These are phyloP conservation scores for Xestia rhomboidea DNA, from an alignment of 2,888 invertebrate species.

Conservation along the genomic window DNA sequence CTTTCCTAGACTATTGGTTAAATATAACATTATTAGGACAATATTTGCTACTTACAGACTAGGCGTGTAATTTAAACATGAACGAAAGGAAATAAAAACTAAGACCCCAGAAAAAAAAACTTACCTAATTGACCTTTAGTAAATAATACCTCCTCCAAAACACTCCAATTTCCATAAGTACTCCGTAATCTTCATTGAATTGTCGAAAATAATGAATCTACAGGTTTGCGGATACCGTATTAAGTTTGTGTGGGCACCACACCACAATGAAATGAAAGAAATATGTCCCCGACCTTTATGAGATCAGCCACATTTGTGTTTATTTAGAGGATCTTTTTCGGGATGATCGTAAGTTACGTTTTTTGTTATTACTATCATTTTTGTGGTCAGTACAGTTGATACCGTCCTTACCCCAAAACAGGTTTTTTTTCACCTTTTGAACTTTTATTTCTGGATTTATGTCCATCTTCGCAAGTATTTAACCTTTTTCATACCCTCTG, in stretches of 20 bases:
- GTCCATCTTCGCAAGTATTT: neutral
- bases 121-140: neutral
- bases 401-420: neutral
- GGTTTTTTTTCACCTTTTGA: neutral
- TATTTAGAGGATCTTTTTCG: conserved; percentile 19
- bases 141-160: conserved; percentile 40
- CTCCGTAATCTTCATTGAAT: conserved; percentile 50
- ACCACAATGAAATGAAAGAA: conserved; percentile 49
- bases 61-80: neutral
- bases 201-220: conserved; percentile 73
- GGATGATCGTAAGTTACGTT: neutral
- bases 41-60: neutral
- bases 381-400: neutral
- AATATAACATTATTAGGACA: neutral
- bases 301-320: conserved; percentile 11
- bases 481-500: neutral
- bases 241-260: conserved; percentile 60
- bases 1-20: too few relatives aligned
- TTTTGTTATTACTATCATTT: conserved; percentile 8
- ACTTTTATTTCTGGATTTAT: neutral
- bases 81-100: neutral
- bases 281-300: conserved; percentile 45
- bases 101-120: neutral
- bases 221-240: conserved; percentile 62
- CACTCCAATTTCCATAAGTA: conserved; percentile 2